Evolutionary conservation across 2,888 invertebrate genomes (phyloP).

Genomic region (Anaspis maculata): DNA sequence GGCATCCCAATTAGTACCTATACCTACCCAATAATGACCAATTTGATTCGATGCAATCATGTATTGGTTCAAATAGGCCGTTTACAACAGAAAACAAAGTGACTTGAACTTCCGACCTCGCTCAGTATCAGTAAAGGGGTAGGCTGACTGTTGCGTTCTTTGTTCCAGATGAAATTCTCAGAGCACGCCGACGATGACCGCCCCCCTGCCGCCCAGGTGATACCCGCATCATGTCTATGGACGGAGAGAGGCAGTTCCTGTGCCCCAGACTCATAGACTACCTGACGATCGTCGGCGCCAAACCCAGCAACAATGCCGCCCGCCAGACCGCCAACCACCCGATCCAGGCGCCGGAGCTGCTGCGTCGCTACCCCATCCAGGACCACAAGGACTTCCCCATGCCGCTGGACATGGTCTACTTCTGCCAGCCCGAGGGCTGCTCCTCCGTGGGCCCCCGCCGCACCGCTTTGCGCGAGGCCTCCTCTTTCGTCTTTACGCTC

Average conservation of each 20-base stretch:
- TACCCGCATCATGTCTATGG: constrained; percentile 44
- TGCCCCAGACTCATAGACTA: constrained; percentile 92
- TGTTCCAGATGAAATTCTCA: no score
- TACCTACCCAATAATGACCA: no score
- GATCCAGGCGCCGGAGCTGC: constrained; percentile 85
- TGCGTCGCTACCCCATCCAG: constrained; percentile 90
- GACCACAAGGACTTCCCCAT: constrained; percentile 96
- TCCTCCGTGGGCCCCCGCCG: constrained; percentile 83
- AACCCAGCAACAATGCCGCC: constrained; percentile 56
- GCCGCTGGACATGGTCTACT: constrained; percentile 97
- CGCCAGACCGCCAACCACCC: constrained; percentile 64
- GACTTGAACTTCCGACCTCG: no score
- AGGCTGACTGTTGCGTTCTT: no score
- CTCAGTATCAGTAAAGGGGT: no score
- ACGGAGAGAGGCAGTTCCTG: constrained; percentile 69
- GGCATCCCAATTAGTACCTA: no score
- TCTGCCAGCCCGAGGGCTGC: constrained; percentile 99
- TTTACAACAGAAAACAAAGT: no score
- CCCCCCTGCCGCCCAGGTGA: not conserved
- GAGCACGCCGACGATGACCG: not conserved
- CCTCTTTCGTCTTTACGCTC: constrained; percentile 94
- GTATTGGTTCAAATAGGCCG: no score
- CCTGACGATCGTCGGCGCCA: constrained; percentile 91
- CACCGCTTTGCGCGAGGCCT: constrained; percentile 77
- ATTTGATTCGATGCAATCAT: no score